Evolutionary conservation across 2,888 invertebrate species (phyloP).

Genomic region (Cataglyphis altisquamis): DNA sequence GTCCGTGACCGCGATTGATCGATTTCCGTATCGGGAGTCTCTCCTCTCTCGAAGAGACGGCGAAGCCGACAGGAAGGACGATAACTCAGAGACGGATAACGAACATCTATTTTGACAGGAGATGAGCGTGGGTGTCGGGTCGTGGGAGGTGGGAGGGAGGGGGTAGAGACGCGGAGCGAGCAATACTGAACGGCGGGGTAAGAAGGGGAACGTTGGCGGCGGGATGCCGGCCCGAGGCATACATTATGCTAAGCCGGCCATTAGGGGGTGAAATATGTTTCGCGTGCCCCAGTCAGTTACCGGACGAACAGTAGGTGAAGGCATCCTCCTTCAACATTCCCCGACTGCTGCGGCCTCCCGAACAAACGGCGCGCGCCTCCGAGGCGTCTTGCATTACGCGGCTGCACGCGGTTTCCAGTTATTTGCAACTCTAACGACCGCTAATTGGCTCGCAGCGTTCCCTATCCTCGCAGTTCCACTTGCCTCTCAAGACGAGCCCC

Average conservation of each 20-base stretch:
- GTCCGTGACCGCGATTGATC: slow-evolving; percentile 38
- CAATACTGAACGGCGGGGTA: slow-evolving; percentile 46
- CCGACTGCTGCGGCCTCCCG: slow-evolving; percentile 58
- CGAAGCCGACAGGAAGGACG: slow-evolving; percentile 45
- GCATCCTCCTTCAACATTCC: slow-evolving; percentile 60
- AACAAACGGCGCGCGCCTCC: slow-evolving; percentile 65
- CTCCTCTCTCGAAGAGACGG: slow-evolving; percentile 8
- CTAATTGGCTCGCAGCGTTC: slow-evolving; percentile 76
- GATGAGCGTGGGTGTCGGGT: slow-evolving; percentile 30
- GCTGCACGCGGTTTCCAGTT: slow-evolving; percentile 75
- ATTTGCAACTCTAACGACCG: slow-evolving; percentile 82
- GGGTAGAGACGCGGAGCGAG: slow-evolving; percentile 22
- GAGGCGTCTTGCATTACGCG: slow-evolving; percentile 74
- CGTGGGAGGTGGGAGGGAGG: neutral
- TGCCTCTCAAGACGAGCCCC: slow-evolving; percentile 37
- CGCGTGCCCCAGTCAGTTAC: slow-evolving; percentile 83
- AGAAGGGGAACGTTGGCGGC: slow-evolving; percentile 57
- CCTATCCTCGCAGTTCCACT: slow-evolving; percentile 34
- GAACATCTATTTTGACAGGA: slow-evolving; percentile 70
- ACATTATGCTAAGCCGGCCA: slow-evolving; percentile 83
- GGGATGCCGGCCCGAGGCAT: slow-evolving; percentile 76
- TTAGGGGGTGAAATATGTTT: slow-evolving; percentile 83
- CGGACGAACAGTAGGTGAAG: slow-evolving; percentile 64
- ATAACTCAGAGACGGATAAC: slow-evolving; percentile 64
- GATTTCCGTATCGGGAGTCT: neutral